These are phyloP conservation scores for Melipona beecheii DNA, from an alignment of 2,888 invertebrate genomes.

Conservation along the genomic window DNA sequence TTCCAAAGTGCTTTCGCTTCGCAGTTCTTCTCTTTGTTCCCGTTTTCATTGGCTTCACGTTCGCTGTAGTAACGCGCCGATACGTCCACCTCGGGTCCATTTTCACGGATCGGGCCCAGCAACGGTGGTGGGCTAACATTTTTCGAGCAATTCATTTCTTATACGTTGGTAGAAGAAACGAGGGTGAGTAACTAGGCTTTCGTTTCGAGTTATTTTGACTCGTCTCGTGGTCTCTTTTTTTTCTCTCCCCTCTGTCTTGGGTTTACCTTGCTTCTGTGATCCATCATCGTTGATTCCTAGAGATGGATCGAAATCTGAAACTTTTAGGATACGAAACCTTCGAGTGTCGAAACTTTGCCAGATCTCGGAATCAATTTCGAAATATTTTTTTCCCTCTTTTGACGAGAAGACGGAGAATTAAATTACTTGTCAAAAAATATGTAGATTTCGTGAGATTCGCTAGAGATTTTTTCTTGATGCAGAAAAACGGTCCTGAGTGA, in stretches of 20 bases:
- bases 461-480: too few species aligned
- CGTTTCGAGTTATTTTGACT: not conserved
- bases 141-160: conserved; percentile 26
- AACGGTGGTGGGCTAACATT: conserved; percentile 44
- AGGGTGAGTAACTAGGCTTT: conserved; percentile 51
- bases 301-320: not conserved
- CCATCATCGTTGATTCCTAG: not conserved
- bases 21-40: conserved; percentile 15
- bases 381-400: too few species aligned
- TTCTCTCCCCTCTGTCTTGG: not conserved
- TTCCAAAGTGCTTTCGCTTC: conserved; percentile 15
- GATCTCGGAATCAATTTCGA: too few species aligned
- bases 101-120: conserved; percentile 20
- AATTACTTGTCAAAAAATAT: too few species aligned
- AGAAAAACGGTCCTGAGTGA: too few species aligned
- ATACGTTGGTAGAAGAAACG: conserved; percentile 24
- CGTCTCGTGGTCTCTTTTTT: not conserved
- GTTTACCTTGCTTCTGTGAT: not conserved
- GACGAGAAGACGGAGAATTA: too few species aligned
- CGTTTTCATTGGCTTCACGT: conserved; percentile 30
- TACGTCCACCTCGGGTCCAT: conserved; percentile 34
- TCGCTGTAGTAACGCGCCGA: conserved; percentile 21
- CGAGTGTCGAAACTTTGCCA: too few species aligned
- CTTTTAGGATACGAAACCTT: too few species aligned
- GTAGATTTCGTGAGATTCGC: too few species aligned